A percentile compares a stretch with the other conserved stretches of the same genome.
Evolutionary conservation across 2,888 invertebrate species (phyloP).

Genomic region (Calliopum simillimum): DNA sequence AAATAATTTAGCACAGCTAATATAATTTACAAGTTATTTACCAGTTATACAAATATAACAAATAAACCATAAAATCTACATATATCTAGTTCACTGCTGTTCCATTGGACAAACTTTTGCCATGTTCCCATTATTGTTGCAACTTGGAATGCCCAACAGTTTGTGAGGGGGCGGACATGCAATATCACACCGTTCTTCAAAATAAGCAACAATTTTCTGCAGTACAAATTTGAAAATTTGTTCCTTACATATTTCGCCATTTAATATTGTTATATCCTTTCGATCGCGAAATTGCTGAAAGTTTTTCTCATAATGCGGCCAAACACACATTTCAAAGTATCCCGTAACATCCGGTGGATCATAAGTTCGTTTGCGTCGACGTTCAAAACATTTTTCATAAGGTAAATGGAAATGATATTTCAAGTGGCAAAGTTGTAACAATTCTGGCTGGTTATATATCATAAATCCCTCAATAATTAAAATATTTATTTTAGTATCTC

Average conservation of each 20-base stretch:
- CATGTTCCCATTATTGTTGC: constrained; percentile 43
- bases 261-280: constrained; percentile 63
- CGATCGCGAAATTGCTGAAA: constrained; percentile 66
- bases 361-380: constrained; percentile 77
- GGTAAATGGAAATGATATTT: constrained; percentile 81
- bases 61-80: not conserved
- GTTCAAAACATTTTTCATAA: constrained; percentile 74
- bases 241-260: constrained; percentile 64
- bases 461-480: constrained; percentile 83
- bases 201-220: constrained; percentile 59
- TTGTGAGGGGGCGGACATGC: constrained; percentile 60
- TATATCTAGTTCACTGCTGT: constrained; percentile 50
- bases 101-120: constrained; percentile 60
- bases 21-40: not conserved
- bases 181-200: constrained; percentile 59
- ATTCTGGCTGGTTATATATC: constrained; percentile 77
- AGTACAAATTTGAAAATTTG: constrained; percentile 63
- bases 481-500: constrained; percentile 67
- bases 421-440: constrained; percentile 75
- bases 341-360: constrained; percentile 87
- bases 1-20: not conserved
- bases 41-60: not conserved
- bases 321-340: constrained; percentile 90
- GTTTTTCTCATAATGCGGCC: constrained; percentile 83
- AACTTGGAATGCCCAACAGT: constrained; percentile 48